phyloP scores from a whole-genome alignment of 2,113 vertebrate genomes.

The Gopherus evgoodei region DNA sequence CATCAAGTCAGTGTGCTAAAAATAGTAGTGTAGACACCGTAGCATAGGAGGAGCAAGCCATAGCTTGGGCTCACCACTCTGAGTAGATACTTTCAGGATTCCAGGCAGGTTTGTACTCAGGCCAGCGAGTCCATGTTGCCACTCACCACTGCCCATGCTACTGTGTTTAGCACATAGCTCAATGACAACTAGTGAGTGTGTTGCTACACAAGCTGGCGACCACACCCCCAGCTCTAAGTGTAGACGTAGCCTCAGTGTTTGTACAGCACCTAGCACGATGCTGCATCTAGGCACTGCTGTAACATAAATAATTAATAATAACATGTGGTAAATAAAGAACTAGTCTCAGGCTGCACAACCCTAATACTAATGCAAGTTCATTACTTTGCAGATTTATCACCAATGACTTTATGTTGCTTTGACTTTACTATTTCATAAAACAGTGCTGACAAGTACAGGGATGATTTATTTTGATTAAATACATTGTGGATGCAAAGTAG shows the following conservation, averaged over 20 bases:
- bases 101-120: too few species aligned
- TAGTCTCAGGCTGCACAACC: neutral
- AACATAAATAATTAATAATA: neutral
- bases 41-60: too few species aligned
- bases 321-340: neutral
- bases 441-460: neutral
- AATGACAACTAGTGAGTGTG: neutral
- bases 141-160: too few species aligned
- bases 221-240: neutral
- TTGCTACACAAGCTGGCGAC: neutral
- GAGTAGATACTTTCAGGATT: too few species aligned
- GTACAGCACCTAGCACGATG: accelerated
- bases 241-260: neutral
- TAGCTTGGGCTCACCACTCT: too few species aligned
- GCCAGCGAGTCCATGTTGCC: too few species aligned
- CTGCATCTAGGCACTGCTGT: neutral
- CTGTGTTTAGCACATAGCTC: neutral
- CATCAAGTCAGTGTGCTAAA: neutral
- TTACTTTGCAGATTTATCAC: neutral
- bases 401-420: neutral
- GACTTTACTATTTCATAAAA: neutral
- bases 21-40: neutral
- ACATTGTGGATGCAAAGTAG: neutral
- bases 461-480: neutral
- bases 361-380: too few species aligned